phyloP scores from a whole-genome alignment of 1,140 invertebrate genomes.

The Zaprionus inermis region DNA sequence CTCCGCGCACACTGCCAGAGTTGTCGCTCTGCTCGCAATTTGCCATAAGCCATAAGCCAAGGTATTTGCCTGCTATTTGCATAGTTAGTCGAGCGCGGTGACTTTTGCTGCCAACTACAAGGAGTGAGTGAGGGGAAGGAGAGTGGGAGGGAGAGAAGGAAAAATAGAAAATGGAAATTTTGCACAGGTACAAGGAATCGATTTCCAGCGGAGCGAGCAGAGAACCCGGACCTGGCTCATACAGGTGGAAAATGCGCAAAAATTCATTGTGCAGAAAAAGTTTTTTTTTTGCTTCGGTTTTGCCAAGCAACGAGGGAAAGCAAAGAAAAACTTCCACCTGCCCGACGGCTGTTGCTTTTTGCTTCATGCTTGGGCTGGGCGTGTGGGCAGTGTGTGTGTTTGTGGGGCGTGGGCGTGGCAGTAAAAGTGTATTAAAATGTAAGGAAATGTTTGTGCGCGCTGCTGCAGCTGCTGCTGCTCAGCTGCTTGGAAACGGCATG shows the following conservation, averaged over 20 bases:
- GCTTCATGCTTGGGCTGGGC: slow-evolving; percentile 10
- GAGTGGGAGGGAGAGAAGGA: slow-evolving; percentile 10
- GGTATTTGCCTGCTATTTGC: slow-evolving; percentile 66
- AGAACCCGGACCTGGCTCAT: slow-evolving; percentile 47
- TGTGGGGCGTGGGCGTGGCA: too few species aligned
- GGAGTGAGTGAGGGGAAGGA: slow-evolving; percentile 9
- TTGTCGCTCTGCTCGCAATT: slow-evolving; percentile 47
- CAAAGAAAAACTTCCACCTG: slow-evolving; percentile 54
- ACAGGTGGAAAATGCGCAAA: slow-evolving; percentile 82
- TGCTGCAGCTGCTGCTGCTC: slow-evolving; percentile 75
- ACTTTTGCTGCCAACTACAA: slow-evolving; percentile 36
- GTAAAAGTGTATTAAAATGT: slow-evolving; percentile 79
- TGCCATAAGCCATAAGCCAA: slow-evolving; percentile 61
- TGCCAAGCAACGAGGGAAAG: slow-evolving; percentile 30
- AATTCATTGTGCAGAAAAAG: slow-evolving; percentile 82
- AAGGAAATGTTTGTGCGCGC: slow-evolving; percentile 63
- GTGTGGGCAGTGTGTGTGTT: too few species aligned
- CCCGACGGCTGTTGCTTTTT: slow-evolving; percentile 72
- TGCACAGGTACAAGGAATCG: slow-evolving; percentile 70
- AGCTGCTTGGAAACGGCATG: slow-evolving; percentile 68
- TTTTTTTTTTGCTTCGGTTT: slow-evolving; percentile 28
- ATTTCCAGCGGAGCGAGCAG: slow-evolving; percentile 47
- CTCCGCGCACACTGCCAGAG: neutral
- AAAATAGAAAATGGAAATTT: slow-evolving; percentile 57
- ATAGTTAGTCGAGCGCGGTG: slow-evolving; percentile 57